phyloP scores from a whole-genome alignment of 2,888 invertebrate genomes.

The Clostera curtula region DNA sequence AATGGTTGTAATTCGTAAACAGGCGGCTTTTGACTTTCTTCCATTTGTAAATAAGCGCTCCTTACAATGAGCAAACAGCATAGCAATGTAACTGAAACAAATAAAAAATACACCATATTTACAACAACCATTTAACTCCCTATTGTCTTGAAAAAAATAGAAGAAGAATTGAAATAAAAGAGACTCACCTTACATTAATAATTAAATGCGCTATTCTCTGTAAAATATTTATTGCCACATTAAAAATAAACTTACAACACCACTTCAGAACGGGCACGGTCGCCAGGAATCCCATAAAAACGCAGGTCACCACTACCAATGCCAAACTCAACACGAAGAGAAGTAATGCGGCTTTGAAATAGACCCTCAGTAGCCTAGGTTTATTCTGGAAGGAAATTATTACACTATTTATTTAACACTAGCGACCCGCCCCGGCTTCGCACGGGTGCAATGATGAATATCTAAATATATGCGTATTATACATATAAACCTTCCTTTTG shows the following conservation, averaged over 20 bases:
- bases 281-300: constrained; percentile 50
- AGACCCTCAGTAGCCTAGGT: constrained; percentile 35
- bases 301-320: constrained; percentile 42
- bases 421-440: too few species aligned
- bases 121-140: too few species aligned
- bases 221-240: too few species aligned
- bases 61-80: constrained; percentile 48
- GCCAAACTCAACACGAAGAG: constrained; percentile 40
- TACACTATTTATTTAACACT: too few species aligned
- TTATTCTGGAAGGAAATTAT: constrained; percentile 38
- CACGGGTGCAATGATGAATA: too few species aligned
- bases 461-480: too few species aligned
- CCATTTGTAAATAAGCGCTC: constrained; percentile 51
- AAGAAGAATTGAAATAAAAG: too few species aligned
- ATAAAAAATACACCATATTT: constrained; percentile 4
- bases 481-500: too few species aligned
- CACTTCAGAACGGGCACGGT: constrained; percentile 46
- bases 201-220: too few species aligned
- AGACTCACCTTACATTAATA: too few species aligned
- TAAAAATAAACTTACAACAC: constrained; percentile 44
- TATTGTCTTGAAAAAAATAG: background rate
- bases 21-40: constrained; percentile 42
- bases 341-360: constrained; percentile 40
- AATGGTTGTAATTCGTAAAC: constrained; percentile 47
- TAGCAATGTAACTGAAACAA: constrained; percentile 47